Percentiles rank a stretch among this genome's conserved stretches.
These are phyloP conservation scores for Cylloceria caligata DNA, from an alignment of 2,888 invertebrate genomes.

Conservation along the genomic window DNA sequence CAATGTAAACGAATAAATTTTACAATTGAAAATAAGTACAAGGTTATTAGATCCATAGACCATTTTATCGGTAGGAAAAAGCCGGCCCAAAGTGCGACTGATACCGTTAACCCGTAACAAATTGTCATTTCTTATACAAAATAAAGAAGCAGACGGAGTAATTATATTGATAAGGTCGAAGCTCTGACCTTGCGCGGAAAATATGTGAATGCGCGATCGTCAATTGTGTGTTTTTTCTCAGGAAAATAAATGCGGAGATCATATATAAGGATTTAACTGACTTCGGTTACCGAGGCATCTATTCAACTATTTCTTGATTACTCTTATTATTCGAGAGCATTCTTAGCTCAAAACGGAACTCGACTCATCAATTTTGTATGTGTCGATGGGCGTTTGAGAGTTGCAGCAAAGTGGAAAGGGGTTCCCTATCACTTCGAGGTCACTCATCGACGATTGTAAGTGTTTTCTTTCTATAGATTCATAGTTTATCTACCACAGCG, in stretches of 20 bases:
- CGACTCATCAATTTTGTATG: neutral
- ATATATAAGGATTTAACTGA: slow-evolving; percentile 30
- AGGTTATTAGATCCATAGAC: slow-evolving; percentile 20
- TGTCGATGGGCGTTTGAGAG: neutral
- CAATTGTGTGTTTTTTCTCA: neutral
- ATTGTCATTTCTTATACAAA: neutral
- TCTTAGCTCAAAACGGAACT: slow-evolving; percentile 4
- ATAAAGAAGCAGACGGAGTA: neutral
- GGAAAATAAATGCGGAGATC: neutral
- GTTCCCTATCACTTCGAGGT: too few species aligned
- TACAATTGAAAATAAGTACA: slow-evolving; percentile 2
- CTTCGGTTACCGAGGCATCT: slow-evolving; percentile 29
- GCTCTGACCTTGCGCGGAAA: neutral
- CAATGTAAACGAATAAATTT: neutral
- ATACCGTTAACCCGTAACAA: neutral
- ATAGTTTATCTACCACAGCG: neutral
- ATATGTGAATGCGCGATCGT: neutral
- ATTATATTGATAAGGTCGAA: neutral
- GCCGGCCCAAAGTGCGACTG: slow-evolving; percentile 15
- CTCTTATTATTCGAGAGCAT: slow-evolving; percentile 1
- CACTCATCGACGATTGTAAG: neutral
- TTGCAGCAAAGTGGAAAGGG: too few species aligned
- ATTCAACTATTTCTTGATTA: slow-evolving; percentile 19
- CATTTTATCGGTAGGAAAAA: neutral
- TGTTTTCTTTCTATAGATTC: too few species aligned